phyloP scores from a whole-genome alignment of 2,888 invertebrate species.

The Synergus japonicus region DNA sequence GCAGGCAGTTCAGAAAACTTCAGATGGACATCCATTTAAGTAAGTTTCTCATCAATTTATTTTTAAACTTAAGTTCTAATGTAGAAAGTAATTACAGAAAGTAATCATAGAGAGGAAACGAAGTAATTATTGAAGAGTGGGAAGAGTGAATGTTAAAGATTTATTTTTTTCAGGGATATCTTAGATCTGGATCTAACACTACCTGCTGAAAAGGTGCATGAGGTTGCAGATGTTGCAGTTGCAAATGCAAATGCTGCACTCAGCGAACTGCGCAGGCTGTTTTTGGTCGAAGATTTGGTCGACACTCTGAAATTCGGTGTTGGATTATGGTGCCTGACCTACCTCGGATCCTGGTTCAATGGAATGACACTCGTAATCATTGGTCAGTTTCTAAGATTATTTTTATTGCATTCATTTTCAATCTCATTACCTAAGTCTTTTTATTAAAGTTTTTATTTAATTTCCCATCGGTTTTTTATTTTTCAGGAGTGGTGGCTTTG shows the following conservation, averaged over 20 bases:
- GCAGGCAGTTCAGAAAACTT: conserved; percentile 97
- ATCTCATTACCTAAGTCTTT: too few species aligned
- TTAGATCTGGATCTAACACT: conserved; percentile 93
- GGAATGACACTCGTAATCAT: conserved; percentile 98
- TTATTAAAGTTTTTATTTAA: too few species aligned
- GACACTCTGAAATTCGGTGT: conserved; percentile 97
- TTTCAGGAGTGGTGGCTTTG: conserved; percentile 92
- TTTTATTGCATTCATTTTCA: conserved; percentile 6
- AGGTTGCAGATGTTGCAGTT: conserved; percentile 91
- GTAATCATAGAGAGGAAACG: too few species aligned
- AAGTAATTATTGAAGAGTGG: too few species aligned
- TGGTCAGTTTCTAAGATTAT: conserved; percentile 79
- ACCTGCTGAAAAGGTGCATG: conserved; percentile 94
- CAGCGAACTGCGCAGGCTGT: conserved; percentile 92
- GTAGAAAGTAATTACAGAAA: too few species aligned
- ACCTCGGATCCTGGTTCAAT: conserved; percentile 99
- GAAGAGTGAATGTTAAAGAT: not conserved
- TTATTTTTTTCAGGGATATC: conserved; percentile 81
- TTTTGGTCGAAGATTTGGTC: conserved; percentile 97
- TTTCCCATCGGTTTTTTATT: conserved; percentile 50
- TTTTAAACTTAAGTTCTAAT: not conserved
- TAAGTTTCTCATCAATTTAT: conserved; percentile 78
- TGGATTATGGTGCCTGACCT: conserved; percentile 97
- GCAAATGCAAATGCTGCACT: conserved; percentile 91
- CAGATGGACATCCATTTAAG: conserved; percentile 99